Evolutionary conservation across 2,113 vertebrate species (phyloP), one percentile per base, ranked within the genome.

Genomic region (Barnardius zonarius): DNA sequence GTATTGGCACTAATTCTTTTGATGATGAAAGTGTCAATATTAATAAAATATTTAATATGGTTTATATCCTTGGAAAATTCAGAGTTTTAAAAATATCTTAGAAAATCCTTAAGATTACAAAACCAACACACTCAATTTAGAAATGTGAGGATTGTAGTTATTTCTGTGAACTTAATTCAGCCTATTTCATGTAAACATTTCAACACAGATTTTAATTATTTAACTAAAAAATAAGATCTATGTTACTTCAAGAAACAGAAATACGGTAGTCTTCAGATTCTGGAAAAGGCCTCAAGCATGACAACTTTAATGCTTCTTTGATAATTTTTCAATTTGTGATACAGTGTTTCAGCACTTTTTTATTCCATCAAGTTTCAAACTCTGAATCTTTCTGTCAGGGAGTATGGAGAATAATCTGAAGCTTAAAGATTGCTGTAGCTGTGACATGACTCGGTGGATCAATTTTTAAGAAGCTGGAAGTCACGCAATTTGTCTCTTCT

Each of bases 121-220:
- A 78, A 54, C 0, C 16, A 54, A 2, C 0, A 2, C 31, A 28
- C 10, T 88, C 13, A 22, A 30, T 35, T 51, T 62, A 48, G 39
- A 75, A 72, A 91, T 28, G 1, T 35, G 43, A 39, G 11, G 9
- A 48, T 13, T 39, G 2, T 6, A 41, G 28, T 64, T 68, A 51
- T 43, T 89, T 73, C 28, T 41, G 9, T 35, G 39, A 63, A 59
- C 2, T 57, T 88, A 79, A 57, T 43, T 75, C 27, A 43, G 24
- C 14, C 10, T 54, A 49, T 64, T 77, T 25, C 44, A 11, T 9
- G 5, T 19, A 57, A 90, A n/a, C 0, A 39, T 73, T 92, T 76
- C 43, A 69, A 61, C 6, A 39, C 1, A 37, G 18, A 33, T 80
- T 86, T 68, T 68, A 61, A 9, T 51, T 80, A 35, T 9, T 54